These are phyloP conservation scores for Dermatophagoides farinae DNA, from an alignment of 1,140 invertebrate species.

Conservation along the genomic window DNA sequence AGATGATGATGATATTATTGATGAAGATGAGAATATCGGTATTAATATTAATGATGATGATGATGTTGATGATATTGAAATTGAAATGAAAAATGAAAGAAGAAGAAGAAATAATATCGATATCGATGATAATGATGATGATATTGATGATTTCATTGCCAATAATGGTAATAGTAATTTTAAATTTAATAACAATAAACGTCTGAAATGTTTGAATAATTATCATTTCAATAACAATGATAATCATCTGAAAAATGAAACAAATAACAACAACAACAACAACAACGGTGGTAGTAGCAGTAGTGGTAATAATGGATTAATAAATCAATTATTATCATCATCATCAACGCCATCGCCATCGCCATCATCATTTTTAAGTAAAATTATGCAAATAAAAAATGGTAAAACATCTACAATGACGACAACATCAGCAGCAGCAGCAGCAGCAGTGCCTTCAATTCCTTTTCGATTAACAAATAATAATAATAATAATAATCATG, in stretches of 20 bases:
- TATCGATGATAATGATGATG: not conserved
- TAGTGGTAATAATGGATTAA: no score
- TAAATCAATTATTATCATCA: no score
- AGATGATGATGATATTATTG: slow-evolving; percentile 16
- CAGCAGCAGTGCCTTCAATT: no score
- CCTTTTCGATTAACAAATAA: no score
- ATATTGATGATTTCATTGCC: not conserved
- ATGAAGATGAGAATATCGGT: slow-evolving; percentile 15
- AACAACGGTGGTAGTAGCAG: not conserved
- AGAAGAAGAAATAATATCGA: not conserved
- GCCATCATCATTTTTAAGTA: not conserved
- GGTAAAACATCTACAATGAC: no score
- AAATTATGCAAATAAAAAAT: no score
- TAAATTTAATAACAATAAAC: no score
- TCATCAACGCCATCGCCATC: not conserved
- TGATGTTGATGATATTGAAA: slow-evolving; percentile 11
- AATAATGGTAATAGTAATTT: not conserved
- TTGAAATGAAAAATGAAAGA: slow-evolving; percentile 4
- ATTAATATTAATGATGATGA: slow-evolving; percentile 10
- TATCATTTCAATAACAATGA: not conserved
- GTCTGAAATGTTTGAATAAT: not conserved
- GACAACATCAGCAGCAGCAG: no score
- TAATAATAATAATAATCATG: no score
- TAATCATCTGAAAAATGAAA: no score
- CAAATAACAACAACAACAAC: slow-evolving; percentile 1